Conservation (phyloP, 2,888 invertebrate species). For the Ophion ventricosus region DNA sequence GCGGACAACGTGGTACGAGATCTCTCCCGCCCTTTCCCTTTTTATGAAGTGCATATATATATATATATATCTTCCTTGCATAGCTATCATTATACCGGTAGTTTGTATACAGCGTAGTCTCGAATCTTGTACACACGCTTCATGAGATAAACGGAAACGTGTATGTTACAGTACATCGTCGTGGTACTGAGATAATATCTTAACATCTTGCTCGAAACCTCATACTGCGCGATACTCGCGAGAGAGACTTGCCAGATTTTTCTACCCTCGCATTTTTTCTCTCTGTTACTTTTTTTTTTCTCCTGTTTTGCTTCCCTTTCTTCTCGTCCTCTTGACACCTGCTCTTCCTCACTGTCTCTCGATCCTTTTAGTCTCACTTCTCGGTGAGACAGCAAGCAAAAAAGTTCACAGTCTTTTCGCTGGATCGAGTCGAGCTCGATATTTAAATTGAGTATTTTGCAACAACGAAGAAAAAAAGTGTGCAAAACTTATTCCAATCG, state of each 20-base stretch:
- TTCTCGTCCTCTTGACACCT: too few species aligned
- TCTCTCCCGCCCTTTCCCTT: background rate
- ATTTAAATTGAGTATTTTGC: slow-evolving; percentile 56
- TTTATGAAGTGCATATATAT: background rate
- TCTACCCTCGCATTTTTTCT: slow-evolving; percentile 3
- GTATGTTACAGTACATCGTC: slow-evolving; percentile 67
- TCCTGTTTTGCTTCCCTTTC: background rate
- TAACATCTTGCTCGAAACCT: slow-evolving; percentile 63
- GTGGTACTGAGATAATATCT: slow-evolving; percentile 67
- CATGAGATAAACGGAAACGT: slow-evolving; percentile 65
- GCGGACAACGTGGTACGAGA: slow-evolving; percentile 32
- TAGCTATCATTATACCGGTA: slow-evolving; percentile 72
- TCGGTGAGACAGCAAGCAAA: background rate
- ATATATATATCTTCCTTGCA: slow-evolving; percentile 59
- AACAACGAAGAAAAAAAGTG: slow-evolving; percentile 44
- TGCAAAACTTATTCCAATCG: slow-evolving; percentile 13
- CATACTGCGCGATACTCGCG: slow-evolving; percentile 54
- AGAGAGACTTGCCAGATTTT: slow-evolving; percentile 4
- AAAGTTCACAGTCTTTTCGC: slow-evolving; percentile 10
- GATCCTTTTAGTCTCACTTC: background rate
- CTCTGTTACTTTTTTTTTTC: background rate
- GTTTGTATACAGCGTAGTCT: slow-evolving; percentile 65
- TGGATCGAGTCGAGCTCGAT: slow-evolving; percentile 49
- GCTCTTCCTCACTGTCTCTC: slow-evolving; percentile 4
- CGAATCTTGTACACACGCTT: slow-evolving; percentile 60